A percentile compares a stretch with the other conserved stretches of the same genome.
Evolutionary conservation across 2,113 vertebrate species (phyloP).

Genomic region (Oncorhynchus mykiss): DNA sequence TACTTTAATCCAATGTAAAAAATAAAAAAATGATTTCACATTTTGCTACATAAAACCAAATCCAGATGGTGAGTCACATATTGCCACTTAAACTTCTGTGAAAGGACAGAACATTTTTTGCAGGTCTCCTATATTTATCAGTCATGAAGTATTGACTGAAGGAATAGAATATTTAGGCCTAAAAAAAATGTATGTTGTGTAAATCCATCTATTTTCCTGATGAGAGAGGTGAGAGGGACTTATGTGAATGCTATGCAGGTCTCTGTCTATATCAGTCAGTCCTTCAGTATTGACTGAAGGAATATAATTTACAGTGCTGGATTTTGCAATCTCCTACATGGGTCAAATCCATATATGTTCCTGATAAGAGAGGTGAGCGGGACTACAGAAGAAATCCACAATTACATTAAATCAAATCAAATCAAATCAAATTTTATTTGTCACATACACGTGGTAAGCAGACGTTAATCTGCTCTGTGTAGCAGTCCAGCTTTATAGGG

Average conservation of each 20-base stretch:
- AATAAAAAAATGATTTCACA: no score
- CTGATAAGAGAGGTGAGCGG: not conserved
- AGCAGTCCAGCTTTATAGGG: conserved; percentile 12
- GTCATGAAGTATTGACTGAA: conserved; percentile 1
- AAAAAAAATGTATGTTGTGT: no score
- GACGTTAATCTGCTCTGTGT: not conserved
- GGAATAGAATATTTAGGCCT: not conserved
- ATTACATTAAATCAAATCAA: not conserved
- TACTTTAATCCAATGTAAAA: no score
- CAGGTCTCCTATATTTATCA: conserved; percentile 14
- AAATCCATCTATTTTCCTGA: conserved; percentile 4
- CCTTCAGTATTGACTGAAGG: no score
- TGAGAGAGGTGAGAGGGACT: not conserved
- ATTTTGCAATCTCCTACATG: no score
- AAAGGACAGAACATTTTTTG: not conserved
- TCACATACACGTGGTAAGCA: no score
- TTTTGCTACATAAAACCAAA: no score
- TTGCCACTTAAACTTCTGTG: not conserved
- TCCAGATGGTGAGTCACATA: no score
- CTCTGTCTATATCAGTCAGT: no score
- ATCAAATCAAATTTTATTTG: no score
- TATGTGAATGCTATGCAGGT: not conserved
- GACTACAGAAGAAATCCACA: not conserved
- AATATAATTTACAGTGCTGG: no score
- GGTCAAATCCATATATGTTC: no score